Base-by-base conservation (phyloP, 2,888 invertebrate genomes). In the Neoaliturus tenellus region DNA sequence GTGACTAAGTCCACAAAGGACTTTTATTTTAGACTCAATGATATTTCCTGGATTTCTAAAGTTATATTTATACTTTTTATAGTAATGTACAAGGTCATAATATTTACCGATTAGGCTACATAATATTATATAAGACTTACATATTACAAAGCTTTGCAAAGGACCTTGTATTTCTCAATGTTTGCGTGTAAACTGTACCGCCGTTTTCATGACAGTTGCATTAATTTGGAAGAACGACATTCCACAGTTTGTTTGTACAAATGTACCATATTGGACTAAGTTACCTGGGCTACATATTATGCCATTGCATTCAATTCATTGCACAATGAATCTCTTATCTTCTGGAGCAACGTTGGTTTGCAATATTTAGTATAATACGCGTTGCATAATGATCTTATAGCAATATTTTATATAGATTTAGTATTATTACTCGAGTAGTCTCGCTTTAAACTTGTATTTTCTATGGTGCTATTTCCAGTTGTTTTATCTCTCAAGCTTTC, bases 361-460 rank as follows among this genome's bases (percentile, higher is more conserved):
- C 39, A 41, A 71, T 71, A 39, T 67, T n/a, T 28, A 10, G 35
- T 6, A 17, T 23, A 20, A 71, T 14, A n/a, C 23, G 28, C 31
- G 5, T 71, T 39, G 25, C 71, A 71, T 20, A 71, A 39, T 39
- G 41, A 41, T 71, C 39, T 71, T 71, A 67, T 67, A 71, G 71
- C 71, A 71, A 71, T 71, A 35, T 71, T 71, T 33, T 41, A 71
- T 39, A 39, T 71, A 71, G 71, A 39, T 62, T 28, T 62, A 62
- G 28, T 28, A 62, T 35, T 23, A 39, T 71, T 71, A 71, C 20
- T 71, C 39, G 10, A 10, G 35, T 71, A 71, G 71, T 35, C 3
- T 71, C 20, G 35, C 39, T 35, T 23, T 41, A 39, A 12, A 71
- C 20, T 39, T 71, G 31, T 67, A 71, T 71, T 71, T 23, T 41